phyloP scores from a whole-genome alignment of 2,797 vertebrate species.

The Tarsius wallacei region DNA sequence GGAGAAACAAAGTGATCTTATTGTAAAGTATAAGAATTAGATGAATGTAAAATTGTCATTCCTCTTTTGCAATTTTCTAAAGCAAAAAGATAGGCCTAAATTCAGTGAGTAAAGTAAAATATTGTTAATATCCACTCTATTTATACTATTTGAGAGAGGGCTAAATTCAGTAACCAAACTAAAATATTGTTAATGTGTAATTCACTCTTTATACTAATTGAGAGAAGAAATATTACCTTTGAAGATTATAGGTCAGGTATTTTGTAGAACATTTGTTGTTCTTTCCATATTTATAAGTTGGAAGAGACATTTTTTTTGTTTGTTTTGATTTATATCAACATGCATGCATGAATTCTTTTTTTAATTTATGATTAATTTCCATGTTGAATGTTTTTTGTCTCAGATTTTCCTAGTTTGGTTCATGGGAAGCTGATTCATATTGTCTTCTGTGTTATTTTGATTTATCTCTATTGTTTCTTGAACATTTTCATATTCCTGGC shows the following conservation, averaged over 20 bases:
- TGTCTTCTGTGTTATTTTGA: not conserved
- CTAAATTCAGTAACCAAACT: too few relatives aligned
- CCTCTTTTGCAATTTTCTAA: not conserved
- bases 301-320: not conserved
- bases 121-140: not conserved
- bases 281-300: not conserved
- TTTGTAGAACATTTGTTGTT: not conserved
- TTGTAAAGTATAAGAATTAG: not conserved
- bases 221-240: not conserved
- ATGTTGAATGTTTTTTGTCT: not conserved
- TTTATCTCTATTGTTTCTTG: not conserved
- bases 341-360: not conserved
- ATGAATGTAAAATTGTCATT: not conserved
- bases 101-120: not conserved
- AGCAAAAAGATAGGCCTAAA: not conserved
- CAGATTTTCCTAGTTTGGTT: fast-evolving
- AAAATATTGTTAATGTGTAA: not conserved
- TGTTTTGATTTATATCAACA: not conserved
- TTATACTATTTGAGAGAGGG: too few relatives aligned
- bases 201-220: not conserved
- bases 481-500: not conserved
- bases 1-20: not conserved
- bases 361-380: not conserved
- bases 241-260: not conserved
- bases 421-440: fast-evolving